phyloP scores from a whole-genome alignment of 2,888 invertebrate genomes.

The Drosophila macrospina region DNA sequence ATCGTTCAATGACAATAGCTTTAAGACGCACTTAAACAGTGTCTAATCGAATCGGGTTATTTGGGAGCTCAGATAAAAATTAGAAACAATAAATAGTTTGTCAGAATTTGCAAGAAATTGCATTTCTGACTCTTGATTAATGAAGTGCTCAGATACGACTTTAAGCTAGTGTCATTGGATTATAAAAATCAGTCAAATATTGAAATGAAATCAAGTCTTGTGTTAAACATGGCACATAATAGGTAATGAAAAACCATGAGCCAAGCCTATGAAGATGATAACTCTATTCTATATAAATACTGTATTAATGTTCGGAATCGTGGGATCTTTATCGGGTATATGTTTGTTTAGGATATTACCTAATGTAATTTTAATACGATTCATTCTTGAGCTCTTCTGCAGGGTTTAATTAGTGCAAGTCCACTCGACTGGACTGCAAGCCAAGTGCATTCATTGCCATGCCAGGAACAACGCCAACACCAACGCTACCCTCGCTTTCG shows the following conservation, averaged over 20 bases:
- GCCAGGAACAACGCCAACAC: constrained; percentile 53
- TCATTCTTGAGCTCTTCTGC: constrained; percentile 11
- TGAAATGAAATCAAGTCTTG: constrained; percentile 75
- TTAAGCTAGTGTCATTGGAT: constrained; percentile 39
- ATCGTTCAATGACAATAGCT: constrained; percentile 28
- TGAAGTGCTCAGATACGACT: neutral
- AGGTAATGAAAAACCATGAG: constrained; percentile 68
- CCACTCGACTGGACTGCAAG: constrained; percentile 63
- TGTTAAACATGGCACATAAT: constrained; percentile 74
- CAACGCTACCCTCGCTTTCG: constrained; percentile 86
- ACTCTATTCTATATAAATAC: constrained; percentile 55
- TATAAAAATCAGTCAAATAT: constrained; percentile 72
- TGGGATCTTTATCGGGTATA: constrained; percentile 15
- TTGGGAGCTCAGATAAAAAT: neutral
- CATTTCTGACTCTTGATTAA: neutral
- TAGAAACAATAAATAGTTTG: neutral
- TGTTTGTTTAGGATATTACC: constrained; percentile 38
- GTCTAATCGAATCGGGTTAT: neutral
- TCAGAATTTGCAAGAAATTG: neutral
- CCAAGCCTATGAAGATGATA: constrained; percentile 71
- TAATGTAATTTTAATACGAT: constrained; percentile 41
- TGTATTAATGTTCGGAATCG: constrained; percentile 48
- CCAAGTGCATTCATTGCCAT: constrained; percentile 63
- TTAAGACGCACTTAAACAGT: constrained; percentile 6
- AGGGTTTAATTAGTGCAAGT: constrained; percentile 58